phyloP scores from a whole-genome alignment of 2,888 invertebrate species.

The Scaeva pyrastri region DNA sequence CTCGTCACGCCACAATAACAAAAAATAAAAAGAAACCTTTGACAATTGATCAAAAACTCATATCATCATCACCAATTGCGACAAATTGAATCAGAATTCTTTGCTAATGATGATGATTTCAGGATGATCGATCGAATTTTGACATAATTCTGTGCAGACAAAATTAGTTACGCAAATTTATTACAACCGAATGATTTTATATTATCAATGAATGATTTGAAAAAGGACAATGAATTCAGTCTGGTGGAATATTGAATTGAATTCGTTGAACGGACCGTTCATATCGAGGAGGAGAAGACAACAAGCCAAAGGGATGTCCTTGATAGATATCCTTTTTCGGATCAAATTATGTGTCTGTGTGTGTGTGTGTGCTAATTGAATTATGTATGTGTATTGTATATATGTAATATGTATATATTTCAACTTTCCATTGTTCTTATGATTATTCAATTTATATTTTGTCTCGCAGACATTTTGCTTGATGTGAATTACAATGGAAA shows the following conservation, averaged over 20 bases:
- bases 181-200: conserved; percentile 63
- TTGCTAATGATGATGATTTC: conserved; percentile 72
- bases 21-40: conserved; percentile 42
- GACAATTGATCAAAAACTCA: conserved; percentile 71
- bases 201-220: conserved; percentile 49
- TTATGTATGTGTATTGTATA: conserved; percentile 16
- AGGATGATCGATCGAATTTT: conserved; percentile 72
- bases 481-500: conserved; percentile 61
- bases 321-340: conserved; percentile 23
- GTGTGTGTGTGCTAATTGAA: conserved; percentile 59
- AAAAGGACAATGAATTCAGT: conserved; percentile 33
- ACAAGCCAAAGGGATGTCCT: conserved; percentile 28
- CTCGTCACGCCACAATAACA: conserved; percentile 34
- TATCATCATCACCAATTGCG: conserved; percentile 67
- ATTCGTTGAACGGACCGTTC: too few relatives aligned
- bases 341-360: conserved; percentile 31
- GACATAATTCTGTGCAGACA: conserved; percentile 51
- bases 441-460: conserved; percentile 75
- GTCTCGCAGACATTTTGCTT: conserved; percentile 59
- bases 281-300: not conserved
- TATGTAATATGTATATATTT: conserved; percentile 35
- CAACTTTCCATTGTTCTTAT: conserved; percentile 64
- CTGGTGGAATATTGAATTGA: conserved; percentile 14
- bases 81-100: conserved; percentile 69
- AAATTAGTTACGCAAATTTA: conserved; percentile 75